Base-by-base conservation (phyloP, 2,797 vertebrate genomes). In the Neosalanx taihuensis region DNA sequence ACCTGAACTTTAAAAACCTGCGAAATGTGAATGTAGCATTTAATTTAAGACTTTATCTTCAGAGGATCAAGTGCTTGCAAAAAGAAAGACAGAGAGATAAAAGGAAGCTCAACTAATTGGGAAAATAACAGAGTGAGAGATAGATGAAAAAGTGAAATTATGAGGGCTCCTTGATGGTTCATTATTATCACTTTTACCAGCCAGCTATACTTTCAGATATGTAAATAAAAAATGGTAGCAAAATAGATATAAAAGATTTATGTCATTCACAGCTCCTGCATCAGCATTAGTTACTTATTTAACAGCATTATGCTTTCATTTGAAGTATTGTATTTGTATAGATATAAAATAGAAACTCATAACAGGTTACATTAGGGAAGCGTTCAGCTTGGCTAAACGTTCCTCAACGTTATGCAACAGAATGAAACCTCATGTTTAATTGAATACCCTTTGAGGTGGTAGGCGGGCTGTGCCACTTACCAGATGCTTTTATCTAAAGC, bases 1-100 rank as follows among this genome's bases (percentile, higher is more conserved):
- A 90, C 83, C 89, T 91, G 92, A 83, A 85, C 91, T 90, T 89
- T 87, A 90, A 93, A 91, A 93, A 95, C 92, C 95, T 93, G 88
- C 92, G 91, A 95, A 96, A 96, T 96, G 94, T 96, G 94, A 96
- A 95, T 91, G 89, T 89, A 90, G 87, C 89, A 89, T 84, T 85
- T 84, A 78, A 84, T 85, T 83, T 75, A 81, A 83, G 81, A 81
- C 83, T 86, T 84, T 81, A 87, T 83, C 87, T 88, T 88, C 87
- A 85, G 72, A 84, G 88, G 84, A 90, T 89, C 85, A 84, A 85
- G 81, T 78, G 75, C 74, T 85, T 82, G 29, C 60, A 67, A 61
- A 51, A 51, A 49, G 69, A 67, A 20, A 31, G 18, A 67, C 65
- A 53, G 65, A n/a, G 17, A 31, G 26, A 56, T 5, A n/a, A 67